Conservation (phyloP, 2,888 invertebrate genomes). For the Hirtodrosophila alboralis region DNA sequence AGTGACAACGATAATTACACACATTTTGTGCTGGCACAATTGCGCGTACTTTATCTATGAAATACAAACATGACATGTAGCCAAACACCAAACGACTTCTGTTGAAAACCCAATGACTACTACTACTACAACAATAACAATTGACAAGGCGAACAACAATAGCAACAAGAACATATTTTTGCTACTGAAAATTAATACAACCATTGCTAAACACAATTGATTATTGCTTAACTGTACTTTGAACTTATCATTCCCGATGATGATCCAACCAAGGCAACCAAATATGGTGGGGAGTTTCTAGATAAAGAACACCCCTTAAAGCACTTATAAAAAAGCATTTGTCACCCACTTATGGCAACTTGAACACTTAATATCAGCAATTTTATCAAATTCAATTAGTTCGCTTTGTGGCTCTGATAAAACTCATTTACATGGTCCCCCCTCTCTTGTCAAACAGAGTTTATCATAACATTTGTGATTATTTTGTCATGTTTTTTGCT, state of each 20-base stretch:
- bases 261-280: conserved; percentile 52
- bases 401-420: conserved; percentile 53
- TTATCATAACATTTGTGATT: conserved; percentile 78
- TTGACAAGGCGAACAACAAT: conserved; percentile 52
- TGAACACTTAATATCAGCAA: conserved; percentile 47
- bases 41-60: conserved; percentile 67
- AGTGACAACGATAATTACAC: conserved; percentile 81
- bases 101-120: conserved; percentile 68
- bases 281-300: conserved; percentile 8
- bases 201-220: conserved; percentile 69
- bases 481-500: conserved; percentile 74
- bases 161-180: conserved; percentile 30
- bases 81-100: conserved; percentile 72
- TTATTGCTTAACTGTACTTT: conserved; percentile 75
- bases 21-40: conserved; percentile 66
- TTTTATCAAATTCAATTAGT: conserved; percentile 79
- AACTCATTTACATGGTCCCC: conserved; percentile 69
- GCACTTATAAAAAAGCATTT: conserved; percentile 39
- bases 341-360: conserved; percentile 52
- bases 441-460: conserved; percentile 43
- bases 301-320: conserved; percentile 25
- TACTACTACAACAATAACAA: conserved; percentile 29
- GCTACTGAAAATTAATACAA: conserved; percentile 60
- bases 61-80: conserved; percentile 62
- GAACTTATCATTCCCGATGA: conserved; percentile 43